A percentile compares a stretch with the other conserved stretches of the same genome.
phyloP scores from a whole-genome alignment of 1,140 invertebrate genomes.

The Thereuonema tuberculata region DNA sequence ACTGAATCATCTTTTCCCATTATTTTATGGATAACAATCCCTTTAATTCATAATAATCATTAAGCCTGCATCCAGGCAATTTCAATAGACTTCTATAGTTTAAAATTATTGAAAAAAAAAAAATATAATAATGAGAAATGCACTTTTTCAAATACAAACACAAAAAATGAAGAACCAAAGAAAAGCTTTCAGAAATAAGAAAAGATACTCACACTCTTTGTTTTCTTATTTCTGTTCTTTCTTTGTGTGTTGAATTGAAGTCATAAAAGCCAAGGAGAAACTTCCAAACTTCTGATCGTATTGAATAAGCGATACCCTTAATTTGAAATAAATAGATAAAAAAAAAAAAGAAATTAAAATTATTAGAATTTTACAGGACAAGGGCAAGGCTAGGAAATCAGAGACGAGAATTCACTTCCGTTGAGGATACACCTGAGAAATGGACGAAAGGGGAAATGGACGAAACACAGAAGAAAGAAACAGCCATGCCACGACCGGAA shows the following conservation, averaged over 20 bases:
- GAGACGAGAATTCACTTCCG: too few relatives aligned
- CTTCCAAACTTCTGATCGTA: constrained; percentile 86
- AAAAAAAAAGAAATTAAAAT: too few relatives aligned
- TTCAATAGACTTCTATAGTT: neutral
- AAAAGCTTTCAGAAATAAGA: too few relatives aligned
- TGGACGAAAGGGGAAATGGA: too few relatives aligned
- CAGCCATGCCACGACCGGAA: too few relatives aligned
- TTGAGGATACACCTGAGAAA: too few relatives aligned
- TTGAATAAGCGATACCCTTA: constrained; percentile 49
- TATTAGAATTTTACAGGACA: too few relatives aligned
- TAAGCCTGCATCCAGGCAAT: neutral
- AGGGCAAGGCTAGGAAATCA: too few relatives aligned
- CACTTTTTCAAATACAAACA: too few relatives aligned
- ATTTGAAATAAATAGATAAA: constrained; percentile 20
- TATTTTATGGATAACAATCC: neutral
- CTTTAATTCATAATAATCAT: neutral
- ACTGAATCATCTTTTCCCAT: too few relatives aligned
- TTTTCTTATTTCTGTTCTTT: constrained; percentile 51
- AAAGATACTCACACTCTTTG: constrained; percentile 42
- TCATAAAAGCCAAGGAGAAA: constrained; percentile 79
- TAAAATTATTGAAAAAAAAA: neutral
- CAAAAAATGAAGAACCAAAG: too few relatives aligned
- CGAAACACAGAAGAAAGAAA: too few relatives aligned
- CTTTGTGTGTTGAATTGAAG: constrained; percentile 60
- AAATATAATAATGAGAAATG: neutral